These are phyloP conservation scores for Caenorhabditis inopinata DNA, from an alignment of 1,140 invertebrate species.

Conservation along the genomic window DNA sequence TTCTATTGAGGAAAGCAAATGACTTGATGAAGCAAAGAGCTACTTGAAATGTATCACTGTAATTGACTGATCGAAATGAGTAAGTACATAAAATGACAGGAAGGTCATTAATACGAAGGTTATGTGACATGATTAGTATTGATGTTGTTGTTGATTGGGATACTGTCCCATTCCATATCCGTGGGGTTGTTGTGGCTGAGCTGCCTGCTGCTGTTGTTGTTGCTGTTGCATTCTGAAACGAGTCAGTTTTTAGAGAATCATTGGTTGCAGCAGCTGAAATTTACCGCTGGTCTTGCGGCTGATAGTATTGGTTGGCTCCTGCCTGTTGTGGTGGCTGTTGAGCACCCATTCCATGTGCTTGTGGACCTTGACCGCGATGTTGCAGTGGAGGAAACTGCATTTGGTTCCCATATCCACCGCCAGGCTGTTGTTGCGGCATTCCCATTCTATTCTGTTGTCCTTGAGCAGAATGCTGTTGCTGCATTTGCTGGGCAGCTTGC, in stretches of 20 bases:
- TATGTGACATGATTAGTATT: neutral
- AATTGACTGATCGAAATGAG: too few relatives aligned
- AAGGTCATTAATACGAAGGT: too few relatives aligned
- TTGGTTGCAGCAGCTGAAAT: neutral
- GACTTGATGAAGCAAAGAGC: too few relatives aligned
- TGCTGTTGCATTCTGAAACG: neutral
- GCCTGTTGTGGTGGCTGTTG: neutral
- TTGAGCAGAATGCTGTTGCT: neutral
- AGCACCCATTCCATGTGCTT: neutral
- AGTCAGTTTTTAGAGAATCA: neutral
- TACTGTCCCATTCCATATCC: neutral
- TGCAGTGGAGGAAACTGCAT: neutral
- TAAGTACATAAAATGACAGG: too few relatives aligned
- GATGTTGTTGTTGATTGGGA: slow-evolving; percentile 2
- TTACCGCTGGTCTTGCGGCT: neutral
- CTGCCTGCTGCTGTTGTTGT: neutral
- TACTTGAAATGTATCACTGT: too few relatives aligned
- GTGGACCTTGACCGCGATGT: neutral
- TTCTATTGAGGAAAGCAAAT: too few relatives aligned
- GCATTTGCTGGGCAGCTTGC: neutral
- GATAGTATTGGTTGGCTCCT: neutral
- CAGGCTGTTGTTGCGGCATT: neutral
- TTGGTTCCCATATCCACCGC: neutral
- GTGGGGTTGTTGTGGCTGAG: neutral
- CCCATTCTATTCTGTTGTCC: neutral